A percentile compares a stretch with the other conserved stretches of the same genome.
These are phyloP conservation scores for Entelurus aequoreus DNA, from an alignment of 2,113 vertebrate species.

Conservation along the genomic window DNA sequence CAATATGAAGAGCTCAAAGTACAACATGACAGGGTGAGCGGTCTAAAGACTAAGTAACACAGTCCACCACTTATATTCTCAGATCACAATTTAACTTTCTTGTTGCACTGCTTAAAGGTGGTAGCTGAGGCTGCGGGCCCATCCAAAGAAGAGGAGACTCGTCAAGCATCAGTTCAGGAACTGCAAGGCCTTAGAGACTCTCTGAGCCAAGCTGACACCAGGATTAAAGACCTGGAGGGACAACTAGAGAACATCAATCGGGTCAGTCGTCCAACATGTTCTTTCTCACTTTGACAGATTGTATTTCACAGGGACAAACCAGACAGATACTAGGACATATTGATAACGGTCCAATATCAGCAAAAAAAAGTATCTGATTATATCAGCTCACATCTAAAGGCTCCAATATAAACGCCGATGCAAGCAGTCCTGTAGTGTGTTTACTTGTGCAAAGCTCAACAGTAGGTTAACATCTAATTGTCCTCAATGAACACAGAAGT, in stretches of 20 bases:
- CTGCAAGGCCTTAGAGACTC: conserved; percentile 82
- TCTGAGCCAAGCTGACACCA: conserved; percentile 80
- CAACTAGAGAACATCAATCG: conserved; percentile 85
- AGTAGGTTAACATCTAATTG: too few species aligned
- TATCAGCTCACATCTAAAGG: too few species aligned
- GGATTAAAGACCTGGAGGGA: conserved; percentile 76
- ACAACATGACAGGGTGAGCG: conserved; percentile 83
- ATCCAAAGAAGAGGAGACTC: conserved; percentile 79
- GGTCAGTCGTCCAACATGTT: conserved; percentile 59
- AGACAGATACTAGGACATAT: too few species aligned
- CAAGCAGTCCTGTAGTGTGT: too few species aligned
- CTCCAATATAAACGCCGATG: too few species aligned
- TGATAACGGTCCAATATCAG: too few species aligned
- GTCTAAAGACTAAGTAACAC: background rate
- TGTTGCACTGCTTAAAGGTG: conserved; percentile 58
- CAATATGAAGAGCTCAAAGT: conserved; percentile 95
- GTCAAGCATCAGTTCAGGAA: conserved; percentile 82
- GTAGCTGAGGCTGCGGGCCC: conserved; percentile 76
- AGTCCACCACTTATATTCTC: background rate
- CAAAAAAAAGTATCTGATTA: too few species aligned
- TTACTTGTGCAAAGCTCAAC: too few species aligned
- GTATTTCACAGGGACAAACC: too few species aligned
- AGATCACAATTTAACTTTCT: background rate
- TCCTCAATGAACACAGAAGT: too few species aligned
- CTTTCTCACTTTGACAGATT: background rate